Evolutionary conservation across 2,797 vertebrate genomes (phyloP).

Genomic region (Diceros bicornis): DNA sequence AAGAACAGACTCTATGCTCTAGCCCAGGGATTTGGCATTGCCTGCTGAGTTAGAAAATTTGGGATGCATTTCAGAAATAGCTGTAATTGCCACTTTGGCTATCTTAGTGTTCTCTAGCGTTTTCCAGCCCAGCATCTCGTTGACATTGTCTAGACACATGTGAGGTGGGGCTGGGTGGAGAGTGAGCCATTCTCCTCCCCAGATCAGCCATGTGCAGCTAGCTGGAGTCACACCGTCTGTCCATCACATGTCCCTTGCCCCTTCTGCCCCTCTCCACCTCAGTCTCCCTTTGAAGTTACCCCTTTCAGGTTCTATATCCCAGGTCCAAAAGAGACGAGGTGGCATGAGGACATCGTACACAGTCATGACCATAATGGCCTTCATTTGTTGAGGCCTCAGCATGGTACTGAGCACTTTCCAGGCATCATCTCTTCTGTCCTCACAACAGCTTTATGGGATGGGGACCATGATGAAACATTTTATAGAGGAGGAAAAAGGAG

Average conservation of each 20-base stretch:
- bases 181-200: neutral
- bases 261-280: neutral
- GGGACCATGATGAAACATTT: neutral
- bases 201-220: neutral
- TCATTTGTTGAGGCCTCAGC: neutral
- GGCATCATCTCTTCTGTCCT: neutral
- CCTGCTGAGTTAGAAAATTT: conserved; percentile 38
- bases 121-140: conserved; percentile 26
- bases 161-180: neutral
- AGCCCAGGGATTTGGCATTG: conserved; percentile 33
- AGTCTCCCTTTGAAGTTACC: neutral
- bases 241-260: neutral
- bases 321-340: neutral
- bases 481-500: neutral
- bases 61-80: conserved; percentile 61
- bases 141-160: neutral
- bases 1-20: neutral
- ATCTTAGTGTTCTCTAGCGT: neutral
- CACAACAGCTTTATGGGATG: neutral
- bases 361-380: neutral
- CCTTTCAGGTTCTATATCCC: neutral
- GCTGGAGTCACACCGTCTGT: neutral
- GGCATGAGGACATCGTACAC: neutral
- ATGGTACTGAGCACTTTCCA: neutral
- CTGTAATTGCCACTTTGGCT: conserved; percentile 53